Conservation (phyloP, 2,113 vertebrate species). For the Phalacrocorax aristotelis region DNA sequence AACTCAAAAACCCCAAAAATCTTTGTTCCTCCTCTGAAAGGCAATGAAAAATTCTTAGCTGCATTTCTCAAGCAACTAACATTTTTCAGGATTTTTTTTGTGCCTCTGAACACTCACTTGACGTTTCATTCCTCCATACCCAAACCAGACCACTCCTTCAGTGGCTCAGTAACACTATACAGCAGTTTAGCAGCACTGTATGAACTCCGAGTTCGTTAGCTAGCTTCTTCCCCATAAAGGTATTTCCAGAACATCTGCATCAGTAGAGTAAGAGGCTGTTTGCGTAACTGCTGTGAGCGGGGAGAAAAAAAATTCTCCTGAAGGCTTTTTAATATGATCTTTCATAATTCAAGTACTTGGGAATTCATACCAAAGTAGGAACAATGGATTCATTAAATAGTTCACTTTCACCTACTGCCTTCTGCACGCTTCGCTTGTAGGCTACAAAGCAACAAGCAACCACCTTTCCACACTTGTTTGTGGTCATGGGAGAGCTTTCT, state of each 20-base stretch:
- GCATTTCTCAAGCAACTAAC: background rate
- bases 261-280: background rate
- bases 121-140: background rate
- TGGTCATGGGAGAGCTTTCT: background rate
- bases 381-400: background rate
- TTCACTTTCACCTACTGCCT: slow-evolving; percentile 31
- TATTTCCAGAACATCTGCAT: slow-evolving; percentile 2
- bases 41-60: background rate
- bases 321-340: slow-evolving; percentile 35
- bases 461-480: background rate
- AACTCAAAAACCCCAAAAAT: background rate
- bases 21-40: background rate
- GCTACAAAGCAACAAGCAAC: background rate
- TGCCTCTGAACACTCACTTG: background rate
- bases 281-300: background rate
- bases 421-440: background rate
- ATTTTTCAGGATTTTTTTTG: background rate
- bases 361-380: slow-evolving; percentile 8
- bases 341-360: slow-evolving; percentile 11
- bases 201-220: background rate
- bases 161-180: background rate
- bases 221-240: background rate
- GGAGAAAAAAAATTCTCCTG: background rate
- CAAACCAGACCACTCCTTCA: background rate
- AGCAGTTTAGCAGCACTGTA: background rate